phyloP scores from a whole-genome alignment of 1,140 invertebrate genomes.

The Dendrolimus punctatus region DNA sequence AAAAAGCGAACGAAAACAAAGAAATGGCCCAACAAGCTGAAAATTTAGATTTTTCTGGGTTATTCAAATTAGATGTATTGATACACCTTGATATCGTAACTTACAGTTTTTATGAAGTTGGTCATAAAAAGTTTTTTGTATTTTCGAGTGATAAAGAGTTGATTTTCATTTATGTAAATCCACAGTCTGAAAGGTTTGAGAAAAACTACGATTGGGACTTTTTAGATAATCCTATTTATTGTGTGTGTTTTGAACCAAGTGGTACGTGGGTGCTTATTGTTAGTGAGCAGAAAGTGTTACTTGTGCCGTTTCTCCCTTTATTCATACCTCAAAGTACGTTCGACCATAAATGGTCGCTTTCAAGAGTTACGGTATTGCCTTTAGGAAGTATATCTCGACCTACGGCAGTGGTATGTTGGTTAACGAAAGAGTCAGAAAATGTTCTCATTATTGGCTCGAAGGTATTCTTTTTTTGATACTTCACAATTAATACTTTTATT shows the following conservation, averaged over 20 bases:
- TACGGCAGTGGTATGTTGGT: conserved; percentile 57
- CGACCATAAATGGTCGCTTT: conserved; percentile 59
- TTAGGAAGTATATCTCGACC: conserved; percentile 38
- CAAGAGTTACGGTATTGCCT: conserved; percentile 55
- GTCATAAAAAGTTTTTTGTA: conserved; percentile 54
- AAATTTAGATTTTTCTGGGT: conserved; percentile 28
- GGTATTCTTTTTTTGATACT: conserved; percentile 24
- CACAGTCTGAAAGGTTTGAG: conserved; percentile 43
- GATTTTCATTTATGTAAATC: conserved; percentile 53
- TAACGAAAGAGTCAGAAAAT: conserved; percentile 61
- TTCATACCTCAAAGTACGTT: conserved; percentile 55
- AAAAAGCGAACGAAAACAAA: background rate
- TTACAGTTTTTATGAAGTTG: conserved; percentile 60
- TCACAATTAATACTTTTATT: conserved; percentile 3
- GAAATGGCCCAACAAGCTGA: conserved; percentile 14
- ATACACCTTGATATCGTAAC: conserved; percentile 47
- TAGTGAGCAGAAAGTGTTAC: conserved; percentile 53
- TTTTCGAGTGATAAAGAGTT: conserved; percentile 56
- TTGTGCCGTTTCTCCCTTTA: conserved; percentile 53
- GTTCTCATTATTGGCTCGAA: conserved; percentile 57
- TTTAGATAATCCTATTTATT: conserved; percentile 55
- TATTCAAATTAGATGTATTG: conserved; percentile 61
- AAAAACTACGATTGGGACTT: conserved; percentile 62
- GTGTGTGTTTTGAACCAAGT: conserved; percentile 64
- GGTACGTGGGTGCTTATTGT: conserved; percentile 61